phyloP scores from a whole-genome alignment of 2,797 vertebrate genomes.

The Erithacus rubecula region DNA sequence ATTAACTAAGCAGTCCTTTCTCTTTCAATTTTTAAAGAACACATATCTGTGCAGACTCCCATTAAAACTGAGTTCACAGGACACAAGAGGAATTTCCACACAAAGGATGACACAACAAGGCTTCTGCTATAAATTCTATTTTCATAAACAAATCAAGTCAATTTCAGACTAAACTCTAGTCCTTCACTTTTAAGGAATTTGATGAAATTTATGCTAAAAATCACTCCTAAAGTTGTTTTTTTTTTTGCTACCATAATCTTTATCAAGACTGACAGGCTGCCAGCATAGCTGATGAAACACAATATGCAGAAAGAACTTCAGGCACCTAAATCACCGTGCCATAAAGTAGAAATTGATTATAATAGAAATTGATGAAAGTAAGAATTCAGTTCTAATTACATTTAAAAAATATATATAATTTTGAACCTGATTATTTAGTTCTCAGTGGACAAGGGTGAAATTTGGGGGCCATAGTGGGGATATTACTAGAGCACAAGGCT shows the following conservation, averaged over 20 bases:
- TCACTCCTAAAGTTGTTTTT: neutral
- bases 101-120: neutral
- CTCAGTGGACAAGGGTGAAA: neutral
- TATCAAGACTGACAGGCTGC: neutral
- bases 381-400: neutral
- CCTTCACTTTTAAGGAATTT: neutral
- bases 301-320: neutral
- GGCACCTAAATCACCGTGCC: neutral
- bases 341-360: neutral
- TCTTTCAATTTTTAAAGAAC: neutral
- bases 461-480: neutral
- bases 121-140: neutral
- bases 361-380: neutral
- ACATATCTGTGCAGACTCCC: neutral
- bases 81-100: neutral
- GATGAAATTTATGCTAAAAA: conserved; percentile 40
- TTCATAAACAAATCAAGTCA: conserved; percentile 10
- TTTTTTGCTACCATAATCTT: neutral
- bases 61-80: conserved; percentile 18
- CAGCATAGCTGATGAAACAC: neutral
- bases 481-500: neutral
- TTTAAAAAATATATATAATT: neutral
- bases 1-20: neutral
- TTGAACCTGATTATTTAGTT: neutral
- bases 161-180: conserved; percentile 18